A percentile compares a stretch with the other conserved stretches of the same genome.
These are phyloP conservation scores for Grammomys surdaster DNA, from an alignment of 2,113 vertebrate species.

Conservation along the genomic window DNA sequence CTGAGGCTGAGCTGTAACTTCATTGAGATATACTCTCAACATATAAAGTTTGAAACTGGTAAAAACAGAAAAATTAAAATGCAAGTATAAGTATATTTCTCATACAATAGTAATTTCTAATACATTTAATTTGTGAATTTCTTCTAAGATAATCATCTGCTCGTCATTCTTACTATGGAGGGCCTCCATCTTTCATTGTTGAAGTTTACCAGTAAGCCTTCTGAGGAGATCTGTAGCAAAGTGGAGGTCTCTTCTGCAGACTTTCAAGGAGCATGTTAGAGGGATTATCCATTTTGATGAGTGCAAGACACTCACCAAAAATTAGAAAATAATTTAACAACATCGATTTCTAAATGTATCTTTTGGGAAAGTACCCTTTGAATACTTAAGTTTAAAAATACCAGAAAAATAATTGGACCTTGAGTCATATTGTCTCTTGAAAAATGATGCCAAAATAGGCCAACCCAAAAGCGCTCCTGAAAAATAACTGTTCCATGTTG, in stretches of 20 bases:
- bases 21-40: not conserved
- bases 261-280: not conserved
- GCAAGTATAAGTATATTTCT: not conserved
- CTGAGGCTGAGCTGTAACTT: not conserved
- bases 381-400: not conserved
- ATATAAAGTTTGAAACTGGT: not conserved
- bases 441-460: not conserved
- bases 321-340: not conserved
- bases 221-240: not conserved
- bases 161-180: not conserved
- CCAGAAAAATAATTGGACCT: not conserved
- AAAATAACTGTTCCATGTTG: not conserved
- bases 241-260: not conserved
- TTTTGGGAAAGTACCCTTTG: not conserved
- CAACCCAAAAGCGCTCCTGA: not conserved
- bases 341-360: not conserved
- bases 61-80: not conserved
- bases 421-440: not conserved
- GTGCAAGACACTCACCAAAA: not conserved
- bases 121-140: not conserved
- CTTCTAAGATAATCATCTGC: not conserved
- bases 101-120: not conserved
- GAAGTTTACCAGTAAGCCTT: not conserved
- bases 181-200: not conserved
- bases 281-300: not conserved